Evolutionary conservation across 2,888 invertebrate species (phyloP).

Genomic region (Micoletzkya japonica): DNA sequence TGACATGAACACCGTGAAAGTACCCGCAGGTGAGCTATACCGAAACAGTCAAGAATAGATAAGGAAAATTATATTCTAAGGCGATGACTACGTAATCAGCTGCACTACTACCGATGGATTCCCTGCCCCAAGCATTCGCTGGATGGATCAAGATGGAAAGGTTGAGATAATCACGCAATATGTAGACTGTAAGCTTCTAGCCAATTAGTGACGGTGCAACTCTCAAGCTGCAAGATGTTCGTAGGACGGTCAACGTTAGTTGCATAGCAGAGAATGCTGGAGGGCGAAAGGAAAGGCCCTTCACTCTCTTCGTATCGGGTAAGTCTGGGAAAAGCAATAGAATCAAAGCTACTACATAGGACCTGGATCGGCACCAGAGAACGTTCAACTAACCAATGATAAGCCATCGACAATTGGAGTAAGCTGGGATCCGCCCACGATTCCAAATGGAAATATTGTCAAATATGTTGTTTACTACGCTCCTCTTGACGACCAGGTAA

Average conservation of each 20-base stretch:
- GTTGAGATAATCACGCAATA: constrained; percentile 31
- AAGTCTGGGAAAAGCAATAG: neutral
- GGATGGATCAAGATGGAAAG: constrained; percentile 60
- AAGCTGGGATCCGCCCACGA: constrained; percentile 56
- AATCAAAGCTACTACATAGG: constrained; percentile 32
- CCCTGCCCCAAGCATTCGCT: constrained; percentile 56
- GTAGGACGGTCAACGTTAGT: constrained; percentile 45
- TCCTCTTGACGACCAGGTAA: constrained; percentile 59
- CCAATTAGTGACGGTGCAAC: constrained; percentile 51
- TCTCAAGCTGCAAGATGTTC: constrained; percentile 53
- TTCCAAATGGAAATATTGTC: constrained; percentile 60
- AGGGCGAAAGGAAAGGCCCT: constrained; percentile 52
- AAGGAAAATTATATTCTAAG: neutral
- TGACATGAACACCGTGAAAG: constrained; percentile 52
- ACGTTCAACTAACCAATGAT: constrained; percentile 53
- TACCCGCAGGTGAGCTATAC: constrained; percentile 52
- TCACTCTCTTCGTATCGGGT: constrained; percentile 57
- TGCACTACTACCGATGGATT: constrained; percentile 58
- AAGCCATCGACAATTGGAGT: constrained; percentile 58
- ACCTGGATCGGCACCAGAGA: constrained; percentile 61
- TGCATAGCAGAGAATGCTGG: constrained; percentile 61
- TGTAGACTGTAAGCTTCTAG: constrained; percentile 30
- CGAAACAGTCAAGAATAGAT: neutral
- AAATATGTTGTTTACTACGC: constrained; percentile 63
- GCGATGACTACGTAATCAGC: constrained; percentile 42